These are phyloP conservation scores for Euproctis similis DNA, from an alignment of 2,888 invertebrate genomes.

Conservation along the genomic window DNA sequence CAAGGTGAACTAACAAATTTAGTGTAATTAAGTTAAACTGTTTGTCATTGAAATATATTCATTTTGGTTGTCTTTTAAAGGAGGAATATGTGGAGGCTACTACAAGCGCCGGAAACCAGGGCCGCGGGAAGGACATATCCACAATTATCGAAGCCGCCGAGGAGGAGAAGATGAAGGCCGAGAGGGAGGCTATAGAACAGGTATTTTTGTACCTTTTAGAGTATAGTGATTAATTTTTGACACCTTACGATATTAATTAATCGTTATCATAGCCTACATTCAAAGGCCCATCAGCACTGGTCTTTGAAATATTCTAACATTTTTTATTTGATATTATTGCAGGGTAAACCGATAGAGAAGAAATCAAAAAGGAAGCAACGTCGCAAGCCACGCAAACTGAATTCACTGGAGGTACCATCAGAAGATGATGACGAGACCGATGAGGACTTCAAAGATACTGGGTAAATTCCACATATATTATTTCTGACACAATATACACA, in stretches of 20 bases:
- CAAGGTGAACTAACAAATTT: constrained; percentile 55
- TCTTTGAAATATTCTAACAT: too few relatives aligned
- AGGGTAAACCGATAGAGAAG: constrained; percentile 58
- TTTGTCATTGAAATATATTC: neutral
- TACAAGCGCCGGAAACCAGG: constrained; percentile 86
- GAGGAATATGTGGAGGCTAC: constrained; percentile 85
- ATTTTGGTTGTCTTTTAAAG: constrained; percentile 31
- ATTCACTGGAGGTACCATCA: constrained; percentile 85
- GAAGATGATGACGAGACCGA: constrained; percentile 90
- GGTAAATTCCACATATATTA: too few relatives aligned
- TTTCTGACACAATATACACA: too few relatives aligned
- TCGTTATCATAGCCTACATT: too few relatives aligned
- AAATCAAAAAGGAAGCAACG: constrained; percentile 50
- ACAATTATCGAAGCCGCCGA: constrained; percentile 88
- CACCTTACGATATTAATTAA: too few relatives aligned
- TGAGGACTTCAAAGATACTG: constrained; percentile 93
- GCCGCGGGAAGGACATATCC: constrained; percentile 93
- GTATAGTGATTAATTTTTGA: too few relatives aligned
- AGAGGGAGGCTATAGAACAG: constrained; percentile 63
- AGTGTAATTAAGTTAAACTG: neutral
- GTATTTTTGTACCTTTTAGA: too few relatives aligned
- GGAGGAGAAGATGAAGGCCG: constrained; percentile 77
- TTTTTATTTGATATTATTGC: neutral
- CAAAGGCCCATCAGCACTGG: too few relatives aligned
- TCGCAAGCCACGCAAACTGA: constrained; percentile 84